A percentile compares a stretch with the other conserved stretches of the same genome.
Conservation (phyloP, 2,113 vertebrate species). For the Regulus satrapa region DNA sequence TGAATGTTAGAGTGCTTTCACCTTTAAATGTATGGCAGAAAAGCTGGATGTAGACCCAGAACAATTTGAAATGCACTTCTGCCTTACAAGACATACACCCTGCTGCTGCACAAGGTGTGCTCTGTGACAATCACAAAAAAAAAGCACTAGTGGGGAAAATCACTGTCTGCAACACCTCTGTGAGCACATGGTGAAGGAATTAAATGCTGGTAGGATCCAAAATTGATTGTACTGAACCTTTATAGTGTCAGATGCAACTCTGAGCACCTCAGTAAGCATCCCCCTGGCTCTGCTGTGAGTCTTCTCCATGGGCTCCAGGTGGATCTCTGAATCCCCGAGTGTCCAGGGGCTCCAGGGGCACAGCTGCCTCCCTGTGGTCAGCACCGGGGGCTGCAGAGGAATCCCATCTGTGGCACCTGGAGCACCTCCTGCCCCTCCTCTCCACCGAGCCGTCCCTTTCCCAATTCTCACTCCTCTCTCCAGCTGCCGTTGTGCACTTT, state of each 20-base stretch:
- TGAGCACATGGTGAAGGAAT: fast-evolving
- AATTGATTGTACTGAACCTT: not conserved
- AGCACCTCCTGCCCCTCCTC: not conserved
- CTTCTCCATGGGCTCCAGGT: fast-evolving
- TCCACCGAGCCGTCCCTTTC: not conserved
- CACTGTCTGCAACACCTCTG: not conserved
- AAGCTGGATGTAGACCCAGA: not conserved
- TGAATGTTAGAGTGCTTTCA: not conserved
- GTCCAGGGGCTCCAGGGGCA: not conserved
- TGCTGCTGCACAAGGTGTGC: fast-evolving
- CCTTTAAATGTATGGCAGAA: not conserved
- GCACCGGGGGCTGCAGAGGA: not conserved
- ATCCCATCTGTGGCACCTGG: fast-evolving
- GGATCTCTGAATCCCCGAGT: not conserved
- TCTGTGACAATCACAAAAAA: not conserved
- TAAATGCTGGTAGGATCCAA: not conserved
- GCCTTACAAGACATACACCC: not conserved
- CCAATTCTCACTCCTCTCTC: not conserved
- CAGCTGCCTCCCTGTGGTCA: not conserved
- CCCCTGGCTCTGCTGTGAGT: not conserved
- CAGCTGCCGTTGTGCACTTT: not conserved
- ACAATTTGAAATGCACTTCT: not conserved
- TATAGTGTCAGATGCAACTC: not conserved
- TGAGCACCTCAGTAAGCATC: not conserved
- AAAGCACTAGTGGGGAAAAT: not conserved